Evolutionary conservation across 1,140 invertebrate species (phyloP).

Genomic region (Calliopsis andreniformis): DNA sequence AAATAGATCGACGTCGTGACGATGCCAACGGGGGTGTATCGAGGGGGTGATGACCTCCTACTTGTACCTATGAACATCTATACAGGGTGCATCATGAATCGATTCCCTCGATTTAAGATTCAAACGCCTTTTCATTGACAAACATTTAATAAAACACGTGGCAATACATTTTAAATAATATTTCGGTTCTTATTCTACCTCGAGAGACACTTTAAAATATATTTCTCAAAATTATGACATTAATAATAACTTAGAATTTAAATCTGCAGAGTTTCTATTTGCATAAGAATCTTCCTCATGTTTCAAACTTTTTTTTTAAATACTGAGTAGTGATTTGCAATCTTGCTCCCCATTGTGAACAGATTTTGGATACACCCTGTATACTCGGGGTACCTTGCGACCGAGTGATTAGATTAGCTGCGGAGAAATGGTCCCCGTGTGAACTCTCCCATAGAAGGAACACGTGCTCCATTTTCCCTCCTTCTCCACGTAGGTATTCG

Average conservation of each 20-base stretch:
- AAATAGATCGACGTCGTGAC: conserved; percentile 67
- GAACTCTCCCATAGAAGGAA: conserved; percentile 75
- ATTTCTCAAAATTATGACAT: too few relatives aligned
- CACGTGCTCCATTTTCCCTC: conserved; percentile 69
- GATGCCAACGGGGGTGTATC: conserved; percentile 48
- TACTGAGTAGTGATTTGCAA: too few relatives aligned
- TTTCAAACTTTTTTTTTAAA: too few relatives aligned
- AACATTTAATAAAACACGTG: not conserved
- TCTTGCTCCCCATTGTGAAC: not conserved
- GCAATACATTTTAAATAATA: not conserved
- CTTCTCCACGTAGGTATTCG: conserved; percentile 35
- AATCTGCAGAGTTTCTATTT: too few relatives aligned
- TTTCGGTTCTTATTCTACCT: not conserved
- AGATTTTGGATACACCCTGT: conserved; percentile 1
- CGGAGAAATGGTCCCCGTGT: conserved; percentile 70
- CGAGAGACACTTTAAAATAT: too few relatives aligned
- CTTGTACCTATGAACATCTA: conserved; percentile 14
- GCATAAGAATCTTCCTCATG: too few relatives aligned
- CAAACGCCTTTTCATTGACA: not conserved
- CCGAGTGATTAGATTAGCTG: conserved; percentile 74
- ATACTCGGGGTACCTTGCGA: conserved; percentile 39
- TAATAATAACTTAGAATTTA: too few relatives aligned
- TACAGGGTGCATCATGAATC: conserved; percentile 24
- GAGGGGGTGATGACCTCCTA: conserved; percentile 42
- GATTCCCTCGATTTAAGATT: not conserved